Conservation (phyloP, 2,888 invertebrate species). For the Agelastica alni region DNA sequence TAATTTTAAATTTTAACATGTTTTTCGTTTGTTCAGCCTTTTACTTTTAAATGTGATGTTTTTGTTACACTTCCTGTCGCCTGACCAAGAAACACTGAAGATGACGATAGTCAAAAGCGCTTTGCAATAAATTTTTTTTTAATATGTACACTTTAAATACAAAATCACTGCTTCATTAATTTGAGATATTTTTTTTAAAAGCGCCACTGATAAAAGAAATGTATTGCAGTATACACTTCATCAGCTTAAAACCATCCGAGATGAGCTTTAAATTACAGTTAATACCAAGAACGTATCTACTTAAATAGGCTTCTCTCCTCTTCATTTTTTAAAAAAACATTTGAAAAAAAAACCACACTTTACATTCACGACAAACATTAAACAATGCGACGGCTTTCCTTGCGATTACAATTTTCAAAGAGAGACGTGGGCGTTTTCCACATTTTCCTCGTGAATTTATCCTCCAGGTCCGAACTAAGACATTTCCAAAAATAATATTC, state of each 20-base stretch:
- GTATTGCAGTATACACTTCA: not conserved
- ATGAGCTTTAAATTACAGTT: constrained; percentile 3
- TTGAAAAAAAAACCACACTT: constrained; percentile 10
- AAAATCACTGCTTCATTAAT: too few relatives aligned
- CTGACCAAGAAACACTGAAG: too few relatives aligned
- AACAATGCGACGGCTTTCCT: constrained; percentile 17
- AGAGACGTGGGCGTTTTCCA: constrained; percentile 9
- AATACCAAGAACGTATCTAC: not conserved
- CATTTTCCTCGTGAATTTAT: constrained; percentile 12
- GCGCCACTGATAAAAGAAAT: too few relatives aligned
- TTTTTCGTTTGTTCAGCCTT: too few relatives aligned
- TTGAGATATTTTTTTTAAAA: too few relatives aligned
- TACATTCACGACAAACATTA: constrained; percentile 16
- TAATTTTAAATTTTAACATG: too few relatives aligned
- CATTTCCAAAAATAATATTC: too few relatives aligned
- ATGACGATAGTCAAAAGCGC: too few relatives aligned
- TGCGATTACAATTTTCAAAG: constrained; percentile 15
- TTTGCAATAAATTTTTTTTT: too few relatives aligned
- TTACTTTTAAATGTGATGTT: too few relatives aligned
- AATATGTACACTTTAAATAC: too few relatives aligned
- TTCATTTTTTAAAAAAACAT: not conserved
- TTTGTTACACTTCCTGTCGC: too few relatives aligned
- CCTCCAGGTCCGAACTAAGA: not conserved
- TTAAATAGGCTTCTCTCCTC: not conserved
- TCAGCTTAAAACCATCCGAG: not conserved